These are phyloP conservation scores for Endotricha flammealis DNA, from an alignment of 2,888 invertebrate genomes.

Conservation along the genomic window DNA sequence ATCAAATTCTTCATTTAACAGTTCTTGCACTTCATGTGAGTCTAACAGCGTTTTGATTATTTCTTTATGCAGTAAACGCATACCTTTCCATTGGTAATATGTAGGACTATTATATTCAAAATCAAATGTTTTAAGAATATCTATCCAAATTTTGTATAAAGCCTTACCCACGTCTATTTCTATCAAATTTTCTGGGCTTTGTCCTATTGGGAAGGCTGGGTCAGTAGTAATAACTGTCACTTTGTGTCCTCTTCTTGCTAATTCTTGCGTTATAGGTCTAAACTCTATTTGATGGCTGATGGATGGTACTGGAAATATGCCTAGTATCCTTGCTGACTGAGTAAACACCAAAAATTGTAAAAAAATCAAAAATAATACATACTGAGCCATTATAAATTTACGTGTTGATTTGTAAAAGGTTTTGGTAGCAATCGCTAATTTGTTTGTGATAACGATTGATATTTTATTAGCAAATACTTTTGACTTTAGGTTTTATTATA, in stretches of 20 bases:
- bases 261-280: slow-evolving; percentile 20
- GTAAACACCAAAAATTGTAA: too few species aligned
- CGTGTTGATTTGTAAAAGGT: too few species aligned
- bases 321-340: slow-evolving; percentile 14
- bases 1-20: slow-evolving; percentile 32
- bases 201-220: slow-evolving; percentile 21
- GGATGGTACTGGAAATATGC: slow-evolving; percentile 13
- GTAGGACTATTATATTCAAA: not conserved
- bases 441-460: too few species aligned
- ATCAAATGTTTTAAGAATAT: not conserved
- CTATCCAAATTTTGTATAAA: slow-evolving; percentile 12
- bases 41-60: too few species aligned
- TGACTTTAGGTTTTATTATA: too few species aligned
- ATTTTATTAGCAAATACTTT: too few species aligned
- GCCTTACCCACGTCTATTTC: slow-evolving; percentile 31
- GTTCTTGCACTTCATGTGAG: slow-evolving; percentile 21
- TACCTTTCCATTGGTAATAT: too few species aligned
- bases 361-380: too few species aligned
- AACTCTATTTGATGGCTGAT: slow-evolving; percentile 20
- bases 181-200: slow-evolving; percentile 28
- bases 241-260: slow-evolving; percentile 41
- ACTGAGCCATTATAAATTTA: too few species aligned
- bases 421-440: too few species aligned
- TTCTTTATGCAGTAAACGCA: too few species aligned
- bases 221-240: slow-evolving; percentile 36